These are phyloP conservation scores for Mobula birostris DNA, from an alignment of 2,113 vertebrate species.

Conservation along the genomic window DNA sequence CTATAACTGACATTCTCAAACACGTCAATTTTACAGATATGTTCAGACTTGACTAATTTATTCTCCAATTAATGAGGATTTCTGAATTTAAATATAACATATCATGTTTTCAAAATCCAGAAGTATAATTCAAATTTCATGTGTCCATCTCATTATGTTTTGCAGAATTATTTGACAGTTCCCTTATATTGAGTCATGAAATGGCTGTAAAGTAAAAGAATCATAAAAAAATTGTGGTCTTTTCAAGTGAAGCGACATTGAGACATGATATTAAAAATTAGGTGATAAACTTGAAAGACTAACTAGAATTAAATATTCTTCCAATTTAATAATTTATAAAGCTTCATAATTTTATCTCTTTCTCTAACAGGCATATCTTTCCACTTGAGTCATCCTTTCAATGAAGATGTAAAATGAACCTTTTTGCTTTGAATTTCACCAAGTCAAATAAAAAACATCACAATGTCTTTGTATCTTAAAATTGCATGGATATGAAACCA, in stretches of 20 bases:
- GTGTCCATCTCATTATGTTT: not conserved
- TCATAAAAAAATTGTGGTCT: not conserved
- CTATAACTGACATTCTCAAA: not conserved
- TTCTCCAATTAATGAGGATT: not conserved
- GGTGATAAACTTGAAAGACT: not conserved
- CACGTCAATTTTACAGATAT: not conserved
- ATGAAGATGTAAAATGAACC: not conserved
- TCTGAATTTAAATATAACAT: not conserved
- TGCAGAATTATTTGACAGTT: not conserved
- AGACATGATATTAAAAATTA: not conserved
- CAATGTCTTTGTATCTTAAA: not conserved
- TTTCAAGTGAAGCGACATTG: not conserved
- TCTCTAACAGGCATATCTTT: not conserved
- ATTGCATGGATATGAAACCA: not conserved
- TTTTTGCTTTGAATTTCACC: not conserved
- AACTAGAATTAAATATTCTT: not conserved
- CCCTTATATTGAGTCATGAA: not conserved
- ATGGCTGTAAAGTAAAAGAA: not conserved
- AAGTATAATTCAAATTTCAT: constrained; percentile 2
- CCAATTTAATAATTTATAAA: not conserved
- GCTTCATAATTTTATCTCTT: not conserved
- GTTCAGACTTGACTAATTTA: not conserved
- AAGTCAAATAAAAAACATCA: not conserved
- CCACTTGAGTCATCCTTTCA: not conserved
- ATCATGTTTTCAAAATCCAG: not conserved